Conservation (phyloP, 1,140 invertebrate genomes). For the Mya arenaria region DNA sequence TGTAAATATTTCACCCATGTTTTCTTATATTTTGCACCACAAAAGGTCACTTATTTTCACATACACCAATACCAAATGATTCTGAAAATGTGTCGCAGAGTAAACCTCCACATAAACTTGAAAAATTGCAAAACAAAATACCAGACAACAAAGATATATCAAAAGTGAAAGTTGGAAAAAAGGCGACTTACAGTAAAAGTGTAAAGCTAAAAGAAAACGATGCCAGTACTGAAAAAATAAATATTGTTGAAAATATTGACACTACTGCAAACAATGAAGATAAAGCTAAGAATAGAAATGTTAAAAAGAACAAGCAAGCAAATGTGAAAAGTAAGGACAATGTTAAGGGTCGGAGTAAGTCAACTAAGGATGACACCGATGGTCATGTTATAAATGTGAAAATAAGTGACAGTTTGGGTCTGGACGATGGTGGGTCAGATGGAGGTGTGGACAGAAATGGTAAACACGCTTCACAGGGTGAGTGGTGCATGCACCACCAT, state of each 20-base stretch:
- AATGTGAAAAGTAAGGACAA: slow-evolving; percentile 13
- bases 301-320: background rate
- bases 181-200: background rate
- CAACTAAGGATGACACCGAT: background rate
- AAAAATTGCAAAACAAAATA: slow-evolving; percentile 27
- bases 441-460: background rate
- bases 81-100: too few relatives aligned
- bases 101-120: too few relatives aligned
- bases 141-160: too few relatives aligned
- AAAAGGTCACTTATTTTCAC: slow-evolving; percentile 49
- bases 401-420: slow-evolving; percentile 15
- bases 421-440: background rate
- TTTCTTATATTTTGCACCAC: slow-evolving; percentile 22
- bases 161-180: too few relatives aligned
- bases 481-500: slow-evolving; percentile 26
- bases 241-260: background rate
- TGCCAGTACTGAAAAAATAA: background rate
- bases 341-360: background rate
- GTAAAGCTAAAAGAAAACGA: background rate
- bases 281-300: too few relatives aligned
- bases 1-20: background rate
- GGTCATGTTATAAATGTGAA: slow-evolving; percentile 3
- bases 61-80: background rate
- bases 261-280: too few relatives aligned
- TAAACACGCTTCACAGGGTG: slow-evolving; percentile 16